A percentile compares a stretch with the other conserved stretches of the same genome.
Evolutionary conservation across 2,888 invertebrate genomes (phyloP).

Genomic region (Neocrepidodera transversa): DNA sequence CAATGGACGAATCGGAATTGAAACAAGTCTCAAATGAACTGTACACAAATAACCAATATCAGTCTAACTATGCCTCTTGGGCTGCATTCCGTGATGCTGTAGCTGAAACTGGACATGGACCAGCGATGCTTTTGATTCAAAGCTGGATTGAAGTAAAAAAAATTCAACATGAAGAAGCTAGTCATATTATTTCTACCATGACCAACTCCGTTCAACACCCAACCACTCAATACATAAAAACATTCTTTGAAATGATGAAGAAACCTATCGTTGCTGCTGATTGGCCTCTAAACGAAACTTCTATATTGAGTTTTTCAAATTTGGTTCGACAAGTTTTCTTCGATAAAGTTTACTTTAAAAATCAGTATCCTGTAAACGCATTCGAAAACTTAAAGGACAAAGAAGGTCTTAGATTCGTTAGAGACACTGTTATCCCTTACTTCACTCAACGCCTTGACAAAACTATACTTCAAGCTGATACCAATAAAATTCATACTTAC

Average conservation of each 20-base stretch:
- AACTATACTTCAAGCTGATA: slow-evolving; percentile 65
- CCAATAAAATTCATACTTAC: slow-evolving; percentile 66
- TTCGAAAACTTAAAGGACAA: slow-evolving; percentile 68
- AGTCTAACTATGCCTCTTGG: slow-evolving; percentile 64
- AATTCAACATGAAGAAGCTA: slow-evolving; percentile 65
- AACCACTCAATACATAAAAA: slow-evolving; percentile 68
- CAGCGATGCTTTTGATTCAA: slow-evolving; percentile 69
- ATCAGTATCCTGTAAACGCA: slow-evolving; percentile 70
- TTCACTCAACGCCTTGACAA: slow-evolving; percentile 64
- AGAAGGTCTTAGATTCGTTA: slow-evolving; percentile 61
- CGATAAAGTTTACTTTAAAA: slow-evolving; percentile 65
- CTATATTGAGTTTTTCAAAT: slow-evolving; percentile 67
- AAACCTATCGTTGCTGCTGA: slow-evolving; percentile 64
- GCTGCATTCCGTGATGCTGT: slow-evolving; percentile 72
- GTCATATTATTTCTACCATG: slow-evolving; percentile 65
- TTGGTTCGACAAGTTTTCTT: slow-evolving; percentile 69
- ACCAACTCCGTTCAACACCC: slow-evolving; percentile 67
- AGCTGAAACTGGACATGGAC: slow-evolving; percentile 71
- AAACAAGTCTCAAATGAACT: slow-evolving; percentile 64
- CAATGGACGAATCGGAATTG: slow-evolving; percentile 70
- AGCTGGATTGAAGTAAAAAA: slow-evolving; percentile 66
- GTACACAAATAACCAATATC: slow-evolving; percentile 57
- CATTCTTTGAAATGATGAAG: slow-evolving; percentile 67
- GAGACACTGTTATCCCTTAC: slow-evolving; percentile 68
- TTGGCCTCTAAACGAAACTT: slow-evolving; percentile 63